These are phyloP conservation scores for Salvelinus sp. DNA, from an alignment of 2,113 vertebrate species.

Conservation along the genomic window DNA sequence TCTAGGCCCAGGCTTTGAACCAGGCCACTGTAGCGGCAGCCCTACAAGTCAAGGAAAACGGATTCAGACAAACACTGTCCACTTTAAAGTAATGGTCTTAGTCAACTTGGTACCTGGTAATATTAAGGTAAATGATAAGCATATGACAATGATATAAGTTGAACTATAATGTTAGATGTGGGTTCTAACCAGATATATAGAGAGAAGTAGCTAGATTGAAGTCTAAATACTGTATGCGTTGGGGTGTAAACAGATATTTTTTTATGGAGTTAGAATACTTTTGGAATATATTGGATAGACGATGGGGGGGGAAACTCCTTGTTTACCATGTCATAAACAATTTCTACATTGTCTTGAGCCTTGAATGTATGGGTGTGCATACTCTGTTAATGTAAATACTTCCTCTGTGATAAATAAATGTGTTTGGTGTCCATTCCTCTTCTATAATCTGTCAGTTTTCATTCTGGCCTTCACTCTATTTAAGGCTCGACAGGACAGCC, in stretches of 20 bases:
- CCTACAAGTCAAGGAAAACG: not conserved
- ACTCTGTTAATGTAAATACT: not conserved
- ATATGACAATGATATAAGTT: no score
- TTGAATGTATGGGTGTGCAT: not conserved
- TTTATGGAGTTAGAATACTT: not conserved
- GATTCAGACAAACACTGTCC: not conserved
- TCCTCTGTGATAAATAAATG: not conserved
- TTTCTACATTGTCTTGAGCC: slow-evolving; percentile 3
- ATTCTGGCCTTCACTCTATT: no score
- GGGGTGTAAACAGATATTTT: no score
- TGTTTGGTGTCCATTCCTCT: not conserved
- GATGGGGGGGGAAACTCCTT: not conserved
- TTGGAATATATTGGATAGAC: not conserved
- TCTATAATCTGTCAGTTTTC: not conserved
- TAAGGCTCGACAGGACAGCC: no score
- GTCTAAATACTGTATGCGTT: not conserved
- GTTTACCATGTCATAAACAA: not conserved
- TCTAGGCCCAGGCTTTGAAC: slow-evolving; percentile 1
- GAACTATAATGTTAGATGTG: no score
- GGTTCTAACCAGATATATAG: no score
- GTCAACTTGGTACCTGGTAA: no score
- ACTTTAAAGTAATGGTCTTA: no score
- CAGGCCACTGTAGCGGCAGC: not conserved
- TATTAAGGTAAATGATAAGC: no score
- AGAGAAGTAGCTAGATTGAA: not conserved